phyloP scores from a whole-genome alignment of 2,888 invertebrate genomes.

The Thyatira batis region DNA sequence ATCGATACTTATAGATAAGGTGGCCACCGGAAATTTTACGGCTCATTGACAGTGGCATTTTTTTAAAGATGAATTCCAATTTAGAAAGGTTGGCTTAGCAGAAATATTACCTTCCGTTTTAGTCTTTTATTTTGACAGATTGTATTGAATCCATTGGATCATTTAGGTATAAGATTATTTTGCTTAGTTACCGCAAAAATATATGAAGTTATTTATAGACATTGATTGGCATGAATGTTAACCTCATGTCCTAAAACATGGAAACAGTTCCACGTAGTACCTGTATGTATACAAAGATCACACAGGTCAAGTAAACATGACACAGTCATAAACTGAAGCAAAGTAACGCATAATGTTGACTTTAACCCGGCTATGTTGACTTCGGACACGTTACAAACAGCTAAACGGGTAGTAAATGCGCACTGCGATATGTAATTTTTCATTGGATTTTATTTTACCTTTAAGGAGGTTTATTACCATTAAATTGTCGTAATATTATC shows the following conservation, averaged over 20 bases:
- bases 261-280: background rate
- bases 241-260: background rate
- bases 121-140: background rate
- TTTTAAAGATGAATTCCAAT: background rate
- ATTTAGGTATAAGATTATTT: too few relatives aligned
- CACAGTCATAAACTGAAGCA: background rate
- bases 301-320: background rate
- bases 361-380: background rate
- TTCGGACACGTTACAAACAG: background rate
- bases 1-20: slow-evolving; percentile 37
- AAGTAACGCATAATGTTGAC: background rate
- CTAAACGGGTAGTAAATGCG: background rate
- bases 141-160: too few relatives aligned
- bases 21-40: slow-evolving; percentile 42
- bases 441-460: too few relatives aligned
- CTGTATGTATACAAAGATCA: background rate
- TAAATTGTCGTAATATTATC: too few relatives aligned
- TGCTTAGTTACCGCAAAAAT: too few relatives aligned
- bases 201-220: background rate
- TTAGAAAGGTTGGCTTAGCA: background rate
- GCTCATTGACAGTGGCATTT: slow-evolving; percentile 23
- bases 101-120: background rate
- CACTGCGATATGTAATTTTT: background rate
- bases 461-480: too few relatives aligned
- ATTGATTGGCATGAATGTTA: background rate